A percentile compares a stretch with the other conserved stretches of the same genome.
phyloP scores from a whole-genome alignment of 2,113 vertebrate genomes.

The Numida meleagris region DNA sequence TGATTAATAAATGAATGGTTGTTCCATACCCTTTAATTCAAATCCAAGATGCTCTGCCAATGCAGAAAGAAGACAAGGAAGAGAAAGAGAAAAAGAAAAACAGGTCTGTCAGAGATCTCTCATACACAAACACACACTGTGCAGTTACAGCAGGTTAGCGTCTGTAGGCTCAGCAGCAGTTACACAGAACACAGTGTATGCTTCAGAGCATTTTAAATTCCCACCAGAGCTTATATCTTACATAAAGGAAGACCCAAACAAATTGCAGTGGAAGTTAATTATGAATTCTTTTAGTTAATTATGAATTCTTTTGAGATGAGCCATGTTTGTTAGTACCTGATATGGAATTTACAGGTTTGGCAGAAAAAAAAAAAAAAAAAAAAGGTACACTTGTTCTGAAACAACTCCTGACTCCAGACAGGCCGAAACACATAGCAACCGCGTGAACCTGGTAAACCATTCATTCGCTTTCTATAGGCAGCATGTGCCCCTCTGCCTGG shows the following conservation, averaged over 20 bases:
- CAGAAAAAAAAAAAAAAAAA: neutral
- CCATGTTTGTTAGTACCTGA: slow-evolving; percentile 74
- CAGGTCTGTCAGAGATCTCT: slow-evolving; percentile 79
- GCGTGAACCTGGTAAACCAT: neutral
- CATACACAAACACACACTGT: slow-evolving; percentile 67
- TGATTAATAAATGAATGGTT: slow-evolving; percentile 86
- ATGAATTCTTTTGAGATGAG: slow-evolving; percentile 70
- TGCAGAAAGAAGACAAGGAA: slow-evolving; percentile 88
- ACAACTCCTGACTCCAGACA: slow-evolving; percentile 14
- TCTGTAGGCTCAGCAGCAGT: slow-evolving; percentile 44
- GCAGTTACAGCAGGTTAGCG: slow-evolving; percentile 77
- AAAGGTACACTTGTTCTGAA: slow-evolving; percentile 20
- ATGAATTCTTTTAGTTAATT: slow-evolving; percentile 69
- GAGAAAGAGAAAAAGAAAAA: slow-evolving; percentile 78
- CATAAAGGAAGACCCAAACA: slow-evolving; percentile 43
- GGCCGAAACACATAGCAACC: slow-evolving; percentile 19
- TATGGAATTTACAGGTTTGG: slow-evolving; percentile 58
- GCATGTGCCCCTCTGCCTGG: neutral
- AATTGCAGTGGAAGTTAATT: slow-evolving; percentile 49
- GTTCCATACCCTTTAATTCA: slow-evolving; percentile 99
- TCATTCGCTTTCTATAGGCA: neutral
- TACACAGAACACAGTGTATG: slow-evolving; percentile 32
- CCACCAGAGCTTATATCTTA: slow-evolving; percentile 8
- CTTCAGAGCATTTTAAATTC: slow-evolving; percentile 37
- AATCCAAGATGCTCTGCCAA: slow-evolving; percentile 99